These are phyloP conservation scores for Adelosebastes latens DNA, from an alignment of 2,797 vertebrate species.

Conservation along the genomic window DNA sequence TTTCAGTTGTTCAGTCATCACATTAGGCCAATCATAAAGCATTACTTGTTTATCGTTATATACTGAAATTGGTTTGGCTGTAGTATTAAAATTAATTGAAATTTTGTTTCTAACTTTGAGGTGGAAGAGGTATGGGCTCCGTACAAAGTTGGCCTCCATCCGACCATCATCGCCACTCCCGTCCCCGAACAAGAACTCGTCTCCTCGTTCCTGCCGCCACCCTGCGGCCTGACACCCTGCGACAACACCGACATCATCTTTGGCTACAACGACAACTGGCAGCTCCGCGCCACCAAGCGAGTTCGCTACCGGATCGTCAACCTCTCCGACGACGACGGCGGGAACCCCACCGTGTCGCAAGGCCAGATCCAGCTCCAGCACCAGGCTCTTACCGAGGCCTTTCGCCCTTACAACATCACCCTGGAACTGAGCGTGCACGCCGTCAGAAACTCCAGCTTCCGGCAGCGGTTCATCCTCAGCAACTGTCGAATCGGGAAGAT, in stretches of 20 bases:
- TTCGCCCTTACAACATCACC: slow-evolving; percentile 91
- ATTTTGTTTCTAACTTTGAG: slow-evolving; percentile 30
- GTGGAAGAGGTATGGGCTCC: slow-evolving; percentile 84
- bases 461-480: slow-evolving; percentile 87
- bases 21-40: not conserved
- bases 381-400: slow-evolving; percentile 84
- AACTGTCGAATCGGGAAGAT: slow-evolving; percentile 94
- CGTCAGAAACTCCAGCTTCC: slow-evolving; percentile 88
- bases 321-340: slow-evolving; percentile 84
- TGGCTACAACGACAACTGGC: slow-evolving; percentile 90
- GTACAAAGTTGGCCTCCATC: slow-evolving; percentile 84
- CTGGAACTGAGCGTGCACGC: slow-evolving; percentile 86
- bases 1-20: not conserved
- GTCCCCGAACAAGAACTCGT: slow-evolving; percentile 78
- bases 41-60: not conserved
- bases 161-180: slow-evolving; percentile 79
- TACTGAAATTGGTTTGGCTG: not conserved
- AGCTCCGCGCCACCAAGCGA: slow-evolving; percentile 85
- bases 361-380: slow-evolving; percentile 90
- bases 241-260: slow-evolving; percentile 91
- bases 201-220: slow-evolving; percentile 84
- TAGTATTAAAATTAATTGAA: not conserved
- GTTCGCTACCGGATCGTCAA: slow-evolving; percentile 94
- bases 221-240: slow-evolving; percentile 90
- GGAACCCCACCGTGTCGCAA: slow-evolving; percentile 84